Evolutionary conservation across 2,888 invertebrate genomes (phyloP), one percentile per base, ranked within the genome.

Genomic region (Perithous albicinctus): DNA sequence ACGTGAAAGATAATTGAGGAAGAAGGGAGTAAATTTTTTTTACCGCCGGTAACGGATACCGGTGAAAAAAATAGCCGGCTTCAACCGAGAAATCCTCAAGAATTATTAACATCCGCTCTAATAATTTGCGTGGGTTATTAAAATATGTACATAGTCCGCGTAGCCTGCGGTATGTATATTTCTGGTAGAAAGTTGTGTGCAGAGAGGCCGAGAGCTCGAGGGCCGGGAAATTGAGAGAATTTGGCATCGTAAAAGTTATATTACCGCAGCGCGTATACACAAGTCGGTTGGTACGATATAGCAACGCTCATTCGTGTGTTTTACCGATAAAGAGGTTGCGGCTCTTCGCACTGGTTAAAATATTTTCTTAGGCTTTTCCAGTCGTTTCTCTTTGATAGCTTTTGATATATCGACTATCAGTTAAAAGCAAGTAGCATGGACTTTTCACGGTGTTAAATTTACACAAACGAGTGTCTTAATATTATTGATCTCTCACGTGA

Each of bases 211-310:
- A 43, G 64, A 43, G 64, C 29, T 64, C 35, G 54, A 64, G 72
- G 73, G 48, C 61, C 43, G 41, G 69, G 64, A 75, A 80, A 75
- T 70, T 46, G 54, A 70, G 54, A 70, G 56, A 80, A 80, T 80
- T 80, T 80, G 69, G 80, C 75, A 75, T 70, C 75, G 69, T 80
- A 64, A 80, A 80, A 75, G 61, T 80, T 56, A 75, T 74, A 69
- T 69, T 70, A 70, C 46, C 15, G 54, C 38, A 70, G 46, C 32
- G n/a, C n/a, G n/a, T n/a, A 67, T 26, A 29, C 76, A 61, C 56
- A 56, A 64, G 43, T 41, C 15, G 26, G 48, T 63, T 56, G 29
- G 29, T 56, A 12, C 51, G n/a, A n/a, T n/a, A n/a, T 51, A 20
- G 51, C 10, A 1, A 12, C 23, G 51, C 51, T 23, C 0, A 12